Conservation (phyloP, 2,113 vertebrate genomes). For the Tyrannus savana region DNA sequence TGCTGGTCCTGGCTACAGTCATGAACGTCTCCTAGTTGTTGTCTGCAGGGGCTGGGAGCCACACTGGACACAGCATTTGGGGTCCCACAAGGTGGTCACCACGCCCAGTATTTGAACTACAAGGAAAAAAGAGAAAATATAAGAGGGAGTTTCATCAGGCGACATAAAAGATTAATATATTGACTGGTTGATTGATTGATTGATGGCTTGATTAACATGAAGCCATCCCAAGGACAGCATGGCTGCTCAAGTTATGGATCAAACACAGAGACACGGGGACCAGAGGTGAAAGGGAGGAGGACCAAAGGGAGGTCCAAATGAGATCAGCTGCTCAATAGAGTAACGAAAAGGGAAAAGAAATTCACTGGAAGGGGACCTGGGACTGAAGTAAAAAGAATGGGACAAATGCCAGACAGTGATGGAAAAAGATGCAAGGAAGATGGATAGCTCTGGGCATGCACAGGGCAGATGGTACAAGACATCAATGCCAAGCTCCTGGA, state of each 20-base stretch:
- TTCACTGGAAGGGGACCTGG: neutral
- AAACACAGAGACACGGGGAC: neutral
- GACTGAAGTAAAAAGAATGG: neutral
- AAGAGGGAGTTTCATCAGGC: neutral
- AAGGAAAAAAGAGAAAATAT: neutral
- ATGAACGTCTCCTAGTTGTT: neutral
- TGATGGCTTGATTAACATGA: neutral
- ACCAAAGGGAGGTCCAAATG: neutral
- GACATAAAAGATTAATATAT: neutral
- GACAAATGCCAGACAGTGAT: neutral
- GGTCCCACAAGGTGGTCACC: neutral
- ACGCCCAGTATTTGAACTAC: conserved; percentile 31
- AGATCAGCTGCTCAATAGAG: neutral
- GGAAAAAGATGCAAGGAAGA: neutral
- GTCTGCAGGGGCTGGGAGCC: neutral
- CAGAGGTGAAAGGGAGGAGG: neutral
- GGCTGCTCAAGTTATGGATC: neutral
- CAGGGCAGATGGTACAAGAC: neutral
- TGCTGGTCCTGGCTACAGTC: neutral
- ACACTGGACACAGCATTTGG: neutral
- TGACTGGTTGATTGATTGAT: neutral
- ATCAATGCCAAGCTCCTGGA: neutral
- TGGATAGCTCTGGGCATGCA: neutral
- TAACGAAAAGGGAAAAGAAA: neutral
- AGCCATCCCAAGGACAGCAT: neutral